Evolutionary conservation across 2,888 invertebrate genomes (phyloP), one percentile per base, ranked within the genome.

Genomic region (Acleris sparsana): DNA sequence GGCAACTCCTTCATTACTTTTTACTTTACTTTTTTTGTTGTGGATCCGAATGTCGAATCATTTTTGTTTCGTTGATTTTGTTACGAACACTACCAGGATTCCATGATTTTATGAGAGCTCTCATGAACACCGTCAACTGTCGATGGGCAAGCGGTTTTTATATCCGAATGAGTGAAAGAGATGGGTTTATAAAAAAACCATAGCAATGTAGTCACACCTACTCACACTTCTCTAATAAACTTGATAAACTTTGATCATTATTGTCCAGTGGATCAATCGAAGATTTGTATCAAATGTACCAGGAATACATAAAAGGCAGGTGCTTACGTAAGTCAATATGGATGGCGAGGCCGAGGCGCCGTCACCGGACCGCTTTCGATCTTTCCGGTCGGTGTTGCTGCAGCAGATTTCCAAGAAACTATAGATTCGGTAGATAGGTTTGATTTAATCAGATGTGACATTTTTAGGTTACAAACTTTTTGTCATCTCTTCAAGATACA

Each of bases 261-360:
- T 46, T 48, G 61, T 53, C n/a, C 53, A 46, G 48, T 62, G 33
- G 53, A 63, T 63, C 63, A 63, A 63, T 63, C 63, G 63, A 63
- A 44, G 56, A 63, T 63, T 56, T 56, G 62, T 63, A 63, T 63
- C 63, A 63, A 63, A 57, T 13, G 62, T 63, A 63, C 62, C 51
- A 57, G 56, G 63, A 17, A 18, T 29, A 3, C 63, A 63, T 63
- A 62, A 2, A n/a, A 17, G 7, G 18, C n/a, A 62, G 22, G 25
- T 13, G 49, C 18, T 51, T 18, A 49, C 29, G 49, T 51, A 51
- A 51, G 11, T 29, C 56, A 51, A 51, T 59, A 39, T 11, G 39
- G 25, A 52, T 25, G 43, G 33, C 33, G 7, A 13, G 5, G 46
- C 63, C 52, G 57, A 63, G 46, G 63, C 52, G 63, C 57, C 51